Percentiles rank a stretch among this genome's conserved stretches.
Conservation (phyloP, 1,140 invertebrate species). For the Cherax destructor region DNA sequence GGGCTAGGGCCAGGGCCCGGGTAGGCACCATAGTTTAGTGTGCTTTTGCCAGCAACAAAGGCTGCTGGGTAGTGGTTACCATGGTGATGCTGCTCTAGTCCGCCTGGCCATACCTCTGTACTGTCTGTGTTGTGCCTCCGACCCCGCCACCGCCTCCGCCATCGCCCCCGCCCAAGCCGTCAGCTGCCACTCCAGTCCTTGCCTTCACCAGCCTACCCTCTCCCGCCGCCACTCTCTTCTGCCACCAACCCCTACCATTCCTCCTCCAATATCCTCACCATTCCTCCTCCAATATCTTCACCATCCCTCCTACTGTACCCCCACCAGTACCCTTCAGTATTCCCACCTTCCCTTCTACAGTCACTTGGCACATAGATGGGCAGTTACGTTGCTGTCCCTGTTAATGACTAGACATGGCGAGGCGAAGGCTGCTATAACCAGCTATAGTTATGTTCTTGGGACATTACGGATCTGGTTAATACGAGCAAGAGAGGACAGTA, state of each 20-base stretch:
- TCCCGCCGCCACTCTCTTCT: neutral
- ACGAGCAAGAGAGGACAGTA: neutral
- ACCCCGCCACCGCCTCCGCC: neutral
- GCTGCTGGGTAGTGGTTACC: slow-evolving; percentile 26
- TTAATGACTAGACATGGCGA: too few relatives aligned
- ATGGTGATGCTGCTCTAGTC: slow-evolving; percentile 18
- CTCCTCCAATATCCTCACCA: neutral
- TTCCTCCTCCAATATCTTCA: neutral
- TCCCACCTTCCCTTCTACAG: too few relatives aligned
- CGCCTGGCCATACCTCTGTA: slow-evolving; percentile 47
- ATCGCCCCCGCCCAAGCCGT: neutral
- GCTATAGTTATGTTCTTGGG: too few relatives aligned
- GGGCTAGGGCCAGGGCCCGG: neutral
- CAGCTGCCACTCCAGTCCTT: neutral
- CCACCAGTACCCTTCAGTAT: neutral
- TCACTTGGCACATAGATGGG: too few relatives aligned
- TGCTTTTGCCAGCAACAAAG: slow-evolving; percentile 40
- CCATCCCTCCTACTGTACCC: neutral
- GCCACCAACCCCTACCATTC: too few relatives aligned
- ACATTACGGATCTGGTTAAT: too few relatives aligned
- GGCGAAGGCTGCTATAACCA: too few relatives aligned
- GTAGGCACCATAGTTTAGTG: neutral
- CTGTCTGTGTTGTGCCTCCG: slow-evolving; percentile 19
- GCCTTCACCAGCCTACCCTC: neutral
- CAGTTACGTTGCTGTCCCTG: too few relatives aligned